Evolutionary conservation across 2,113 vertebrate species (phyloP).

Genomic region (Corythoichthys haematopterus): DNA sequence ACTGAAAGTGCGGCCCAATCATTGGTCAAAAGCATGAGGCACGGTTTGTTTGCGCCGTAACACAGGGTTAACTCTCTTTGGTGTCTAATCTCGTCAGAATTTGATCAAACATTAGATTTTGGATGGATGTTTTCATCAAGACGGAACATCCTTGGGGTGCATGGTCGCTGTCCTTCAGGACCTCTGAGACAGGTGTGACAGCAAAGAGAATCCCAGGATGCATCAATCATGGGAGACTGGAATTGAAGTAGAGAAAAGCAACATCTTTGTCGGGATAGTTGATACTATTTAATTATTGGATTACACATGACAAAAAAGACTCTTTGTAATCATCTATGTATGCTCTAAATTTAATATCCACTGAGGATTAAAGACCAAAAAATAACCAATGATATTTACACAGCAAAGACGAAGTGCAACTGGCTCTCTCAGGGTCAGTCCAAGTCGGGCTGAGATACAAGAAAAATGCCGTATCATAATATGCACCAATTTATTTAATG

Average conservation of each 20-base stretch:
- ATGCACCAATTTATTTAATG: too few relatives aligned
- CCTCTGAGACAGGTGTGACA: slow-evolving; percentile 24
- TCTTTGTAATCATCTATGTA: not conserved
- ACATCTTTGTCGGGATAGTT: slow-evolving; percentile 2
- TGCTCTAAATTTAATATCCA: not conserved
- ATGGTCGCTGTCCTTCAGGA: slow-evolving; percentile 25
- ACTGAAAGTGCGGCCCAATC: slow-evolving; percentile 34
- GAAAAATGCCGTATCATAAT: too few relatives aligned
- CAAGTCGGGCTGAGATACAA: too few relatives aligned
- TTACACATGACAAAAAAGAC: not conserved
- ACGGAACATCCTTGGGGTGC: slow-evolving; percentile 11
- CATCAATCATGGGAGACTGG: slow-evolving; percentile 28
- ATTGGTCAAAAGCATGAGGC: slow-evolving; percentile 31
- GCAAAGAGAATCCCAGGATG: slow-evolving; percentile 29
- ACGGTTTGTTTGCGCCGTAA: not conserved
- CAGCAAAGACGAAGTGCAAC: too few relatives aligned
- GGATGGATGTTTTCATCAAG: slow-evolving; percentile 20
- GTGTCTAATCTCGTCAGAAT: not conserved
- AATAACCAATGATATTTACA: too few relatives aligned
- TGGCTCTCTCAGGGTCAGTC: too few relatives aligned
- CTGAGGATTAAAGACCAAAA: not conserved
- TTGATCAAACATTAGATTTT: slow-evolving; percentile 17
- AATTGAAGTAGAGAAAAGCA: slow-evolving; percentile 8
- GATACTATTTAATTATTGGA: not conserved
- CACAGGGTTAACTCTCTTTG: not conserved